Percentiles rank a stretch among this genome's conserved stretches.
phyloP scores from a whole-genome alignment of 2,888 invertebrate species.

The Caenorhabditis wallacei region DNA sequence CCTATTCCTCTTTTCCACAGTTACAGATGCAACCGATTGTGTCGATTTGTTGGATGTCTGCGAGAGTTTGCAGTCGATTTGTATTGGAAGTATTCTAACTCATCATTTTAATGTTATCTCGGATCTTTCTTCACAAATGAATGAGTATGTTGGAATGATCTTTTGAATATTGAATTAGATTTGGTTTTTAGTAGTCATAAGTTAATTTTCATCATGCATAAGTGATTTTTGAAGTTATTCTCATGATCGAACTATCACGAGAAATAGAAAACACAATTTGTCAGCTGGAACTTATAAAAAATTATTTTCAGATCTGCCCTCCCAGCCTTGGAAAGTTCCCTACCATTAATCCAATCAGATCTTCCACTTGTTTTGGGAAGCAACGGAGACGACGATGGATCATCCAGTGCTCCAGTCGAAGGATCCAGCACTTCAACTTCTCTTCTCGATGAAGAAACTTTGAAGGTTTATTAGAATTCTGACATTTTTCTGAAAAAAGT shows the following conservation, averaged over 20 bases:
- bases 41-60: constrained; percentile 58
- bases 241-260: no score
- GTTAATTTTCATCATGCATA: no score
- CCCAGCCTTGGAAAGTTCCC: constrained; percentile 48
- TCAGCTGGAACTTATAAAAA: no score
- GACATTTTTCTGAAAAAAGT: background rate
- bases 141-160: constrained; percentile 46
- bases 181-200: no score
- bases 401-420: background rate
- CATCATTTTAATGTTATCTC: constrained; percentile 57
- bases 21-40: constrained; percentile 35
- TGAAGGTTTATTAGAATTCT: constrained; percentile 23
- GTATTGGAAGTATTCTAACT: constrained; percentile 64
- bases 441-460: constrained; percentile 11
- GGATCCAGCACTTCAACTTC: constrained; percentile 10
- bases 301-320: constrained; percentile 58
- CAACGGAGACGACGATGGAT: constrained; percentile 31
- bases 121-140: constrained; percentile 45
- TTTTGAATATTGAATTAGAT: no score
- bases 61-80: constrained; percentile 55
- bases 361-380: constrained; percentile 50
- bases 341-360: constrained; percentile 44
- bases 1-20: constrained; percentile 3
- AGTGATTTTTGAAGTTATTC: no score
- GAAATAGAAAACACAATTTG: no score